Conservation (phyloP, 2,113 vertebrate genomes). For the Tachycineta bicolor region DNA sequence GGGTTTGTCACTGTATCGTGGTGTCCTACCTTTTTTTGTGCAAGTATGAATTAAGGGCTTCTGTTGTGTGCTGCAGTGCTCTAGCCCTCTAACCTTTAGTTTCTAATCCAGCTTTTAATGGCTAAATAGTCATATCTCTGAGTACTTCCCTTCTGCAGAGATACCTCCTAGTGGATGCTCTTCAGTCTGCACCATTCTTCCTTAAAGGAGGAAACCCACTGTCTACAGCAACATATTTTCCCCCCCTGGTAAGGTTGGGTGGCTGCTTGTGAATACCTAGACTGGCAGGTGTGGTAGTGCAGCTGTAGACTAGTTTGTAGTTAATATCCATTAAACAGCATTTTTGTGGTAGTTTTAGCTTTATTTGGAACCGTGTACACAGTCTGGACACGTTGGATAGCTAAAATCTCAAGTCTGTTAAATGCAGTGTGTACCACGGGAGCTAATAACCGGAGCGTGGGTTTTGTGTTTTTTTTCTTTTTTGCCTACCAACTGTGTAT, state of each 20-base stretch:
- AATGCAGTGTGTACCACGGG: not conserved
- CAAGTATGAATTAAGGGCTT: not conserved
- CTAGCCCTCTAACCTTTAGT: not conserved
- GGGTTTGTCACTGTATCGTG: not conserved
- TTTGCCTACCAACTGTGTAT: constrained; percentile 7
- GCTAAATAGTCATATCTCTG: constrained; percentile 35
- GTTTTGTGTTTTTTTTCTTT: not conserved
- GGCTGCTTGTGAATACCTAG: constrained; percentile 32
- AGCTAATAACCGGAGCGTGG: not conserved
- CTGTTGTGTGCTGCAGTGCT: not conserved
- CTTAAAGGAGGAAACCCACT: constrained; percentile 68
- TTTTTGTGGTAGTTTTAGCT: not conserved
- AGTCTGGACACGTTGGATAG: not conserved
- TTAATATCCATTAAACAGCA: not conserved
- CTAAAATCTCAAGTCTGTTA: not conserved
- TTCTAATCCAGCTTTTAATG: not conserved
- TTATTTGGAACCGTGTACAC: not conserved
- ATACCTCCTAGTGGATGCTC: constrained; percentile 51
- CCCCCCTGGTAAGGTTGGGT: constrained; percentile 57
- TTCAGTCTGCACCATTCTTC: constrained; percentile 65
- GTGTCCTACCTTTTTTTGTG: not conserved
- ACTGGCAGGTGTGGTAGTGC: not conserved
- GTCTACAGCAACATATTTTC: constrained; percentile 21
- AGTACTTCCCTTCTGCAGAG: constrained; percentile 70
- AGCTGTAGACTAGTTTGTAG: constrained; percentile 38